Base-by-base conservation (phyloP, 2,888 invertebrate species). In the Lasioglossum morio region DNA sequence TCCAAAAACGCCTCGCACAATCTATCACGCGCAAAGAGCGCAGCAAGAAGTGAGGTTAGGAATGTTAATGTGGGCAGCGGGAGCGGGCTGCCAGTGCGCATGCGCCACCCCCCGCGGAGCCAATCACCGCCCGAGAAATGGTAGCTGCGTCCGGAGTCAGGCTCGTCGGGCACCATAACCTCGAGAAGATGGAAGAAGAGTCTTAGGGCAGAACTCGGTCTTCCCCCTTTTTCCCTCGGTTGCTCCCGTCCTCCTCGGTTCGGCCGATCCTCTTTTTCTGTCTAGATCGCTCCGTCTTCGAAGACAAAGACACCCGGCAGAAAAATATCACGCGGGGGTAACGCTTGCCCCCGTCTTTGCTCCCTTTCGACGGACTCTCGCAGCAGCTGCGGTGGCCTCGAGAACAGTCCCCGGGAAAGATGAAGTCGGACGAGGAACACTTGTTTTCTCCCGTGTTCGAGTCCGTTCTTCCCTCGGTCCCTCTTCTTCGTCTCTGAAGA, bases 101-200 rank as follows among this genome's bases (percentile, higher is more conserved):
- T 93, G 93, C 93, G 93, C 92, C 93, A 93, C 94, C 95, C 94
- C 95, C 95, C 91, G 95, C 94, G 86, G 95, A 94, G 95, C 94
- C 95, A 95, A 95, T 95, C 95, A 94, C 94, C 94, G 94, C 92
- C 93, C 93, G 93, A 95, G 95, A 95, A 94, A 94, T 95, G 94
- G 95, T 95, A 94, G 94, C 94, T 92, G 92, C 90, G 91, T 88
- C 92, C 91, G 92, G 75, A 94, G 93, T 93, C 93, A 92, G 63
- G 92, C 93, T 93, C 90, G 88, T 87, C 85, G 88, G 79, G 83
- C 81, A 86, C 92, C 90, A 86, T 84, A 88, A 85, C 87, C 88
- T 82, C 87, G 81, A 78, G 90, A 88, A 89, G 91, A 88, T 89
- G 88, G 89, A 89, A 91, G 91, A 90, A 89, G 90, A 89, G 88